Percentiles rank a stretch among this genome's conserved stretches.
Evolutionary conservation across 2,888 invertebrate genomes (phyloP).

Genomic region (Phoronis australis): DNA sequence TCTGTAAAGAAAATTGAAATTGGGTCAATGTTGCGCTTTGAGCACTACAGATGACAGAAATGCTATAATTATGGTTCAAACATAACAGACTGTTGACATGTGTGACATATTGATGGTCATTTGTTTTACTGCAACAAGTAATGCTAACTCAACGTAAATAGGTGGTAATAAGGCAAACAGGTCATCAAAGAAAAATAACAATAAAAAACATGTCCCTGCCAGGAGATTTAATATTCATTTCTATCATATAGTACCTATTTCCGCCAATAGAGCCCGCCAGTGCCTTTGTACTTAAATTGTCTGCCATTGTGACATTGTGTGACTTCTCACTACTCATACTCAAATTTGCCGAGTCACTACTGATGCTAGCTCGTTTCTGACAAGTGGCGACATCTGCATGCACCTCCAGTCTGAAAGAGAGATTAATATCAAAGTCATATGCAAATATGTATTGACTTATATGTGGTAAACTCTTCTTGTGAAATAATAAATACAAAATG

Average conservation of each 20-base stretch:
- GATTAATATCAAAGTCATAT: not conserved
- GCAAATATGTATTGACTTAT: not conserved
- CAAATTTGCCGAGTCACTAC: slow-evolving; percentile 60
- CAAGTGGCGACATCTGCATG: slow-evolving; percentile 62
- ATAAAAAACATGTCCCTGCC: no score
- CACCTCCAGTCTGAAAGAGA: slow-evolving; percentile 62
- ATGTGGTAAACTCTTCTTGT: no score
- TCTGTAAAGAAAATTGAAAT: slow-evolving; percentile 19
- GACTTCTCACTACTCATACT: slow-evolving; percentile 65
- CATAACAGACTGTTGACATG: not conserved
- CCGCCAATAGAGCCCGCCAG: slow-evolving; percentile 64
- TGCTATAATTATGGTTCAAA: no score
- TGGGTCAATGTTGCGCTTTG: not conserved
- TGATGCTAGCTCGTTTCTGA: slow-evolving; percentile 61
- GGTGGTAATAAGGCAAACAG: no score
- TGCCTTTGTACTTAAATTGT: slow-evolving; percentile 68
- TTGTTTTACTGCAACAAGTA: no score
- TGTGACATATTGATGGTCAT: not conserved
- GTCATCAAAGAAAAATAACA: no score
- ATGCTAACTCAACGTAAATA: no score
- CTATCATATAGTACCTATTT: slow-evolving; percentile 19
- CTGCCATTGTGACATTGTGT: slow-evolving; percentile 59
- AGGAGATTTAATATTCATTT: not conserved
- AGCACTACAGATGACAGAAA: no score
- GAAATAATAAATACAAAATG: slow-evolving; percentile 5